Evolutionary conservation across 2,113 vertebrate genomes (phyloP).

Genomic region (Anser brachyrhynchus): DNA sequence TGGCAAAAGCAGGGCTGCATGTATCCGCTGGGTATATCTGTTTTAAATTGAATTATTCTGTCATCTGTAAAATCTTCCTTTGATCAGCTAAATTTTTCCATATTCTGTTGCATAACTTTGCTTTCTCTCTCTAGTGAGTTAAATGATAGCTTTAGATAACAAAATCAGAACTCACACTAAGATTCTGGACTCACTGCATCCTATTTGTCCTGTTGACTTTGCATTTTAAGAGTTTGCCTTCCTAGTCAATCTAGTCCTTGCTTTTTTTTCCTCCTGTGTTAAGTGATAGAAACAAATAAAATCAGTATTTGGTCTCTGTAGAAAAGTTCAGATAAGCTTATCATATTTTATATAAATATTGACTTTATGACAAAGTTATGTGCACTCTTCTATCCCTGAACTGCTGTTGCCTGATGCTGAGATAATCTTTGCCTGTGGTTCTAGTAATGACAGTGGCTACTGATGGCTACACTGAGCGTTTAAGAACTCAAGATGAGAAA

Average conservation of each 20-base stretch:
- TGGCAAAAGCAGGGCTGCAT: neutral
- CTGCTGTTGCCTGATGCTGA: neutral
- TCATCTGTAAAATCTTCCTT: neutral
- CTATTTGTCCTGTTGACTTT: neutral
- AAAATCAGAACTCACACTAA: neutral
- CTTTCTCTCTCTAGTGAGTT: neutral
- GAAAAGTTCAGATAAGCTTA: neutral
- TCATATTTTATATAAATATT: neutral
- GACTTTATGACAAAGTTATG: neutral
- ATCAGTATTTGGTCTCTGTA: neutral
- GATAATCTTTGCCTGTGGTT: neutral
- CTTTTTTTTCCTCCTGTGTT: neutral
- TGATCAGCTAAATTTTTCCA: neutral
- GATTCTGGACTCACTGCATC: neutral
- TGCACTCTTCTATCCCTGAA: neutral
- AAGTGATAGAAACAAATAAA: neutral
- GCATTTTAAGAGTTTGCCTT: neutral
- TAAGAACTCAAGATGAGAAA: neutral
- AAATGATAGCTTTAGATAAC: neutral
- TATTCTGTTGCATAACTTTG: neutral
- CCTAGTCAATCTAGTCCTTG: neutral
- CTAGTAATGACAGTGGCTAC: neutral
- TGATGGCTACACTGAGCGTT: neutral
- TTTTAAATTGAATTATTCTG: constrained; percentile 13
- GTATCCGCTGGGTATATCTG: neutral